phyloP scores from a whole-genome alignment of 1,140 invertebrate species.

The Apis dorsata region DNA sequence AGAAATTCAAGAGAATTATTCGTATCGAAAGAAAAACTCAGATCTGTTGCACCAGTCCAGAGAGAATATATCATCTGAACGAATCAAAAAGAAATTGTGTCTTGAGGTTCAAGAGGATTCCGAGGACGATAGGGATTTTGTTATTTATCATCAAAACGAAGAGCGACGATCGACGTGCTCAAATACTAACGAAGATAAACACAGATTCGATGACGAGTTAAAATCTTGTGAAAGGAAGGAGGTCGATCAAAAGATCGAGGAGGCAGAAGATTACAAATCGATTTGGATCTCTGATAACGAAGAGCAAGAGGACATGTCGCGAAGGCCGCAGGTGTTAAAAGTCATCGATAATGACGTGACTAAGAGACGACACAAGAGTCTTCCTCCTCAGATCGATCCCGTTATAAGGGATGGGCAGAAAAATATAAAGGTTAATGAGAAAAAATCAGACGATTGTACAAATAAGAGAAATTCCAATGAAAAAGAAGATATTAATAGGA shows the following conservation, averaged over 20 bases:
- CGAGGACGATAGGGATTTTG: constrained; percentile 3
- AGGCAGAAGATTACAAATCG: constrained; percentile 71
- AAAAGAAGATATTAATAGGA: not conserved
- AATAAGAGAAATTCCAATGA: constrained; percentile 3
- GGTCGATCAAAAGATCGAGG: constrained; percentile 58
- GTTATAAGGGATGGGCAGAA: constrained; percentile 7
- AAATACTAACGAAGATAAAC: constrained; percentile 35
- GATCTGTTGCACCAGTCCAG: not conserved
- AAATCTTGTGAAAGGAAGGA: constrained; percentile 18
- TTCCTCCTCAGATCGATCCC: constrained; percentile 26
- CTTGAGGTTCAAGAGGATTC: not conserved
- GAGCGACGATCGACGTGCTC: constrained; percentile 22
- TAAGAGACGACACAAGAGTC: constrained; percentile 48
- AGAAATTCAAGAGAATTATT: not conserved
- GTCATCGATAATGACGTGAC: constrained; percentile 78
- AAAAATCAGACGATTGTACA: not conserved
- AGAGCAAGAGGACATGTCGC: constrained; percentile 75
- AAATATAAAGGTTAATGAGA: constrained; percentile 2
- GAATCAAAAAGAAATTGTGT: not conserved
- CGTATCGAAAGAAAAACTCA: not conserved
- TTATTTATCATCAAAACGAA: not conserved
- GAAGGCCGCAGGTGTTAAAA: constrained; percentile 77
- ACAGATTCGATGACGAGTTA: constrained; percentile 49
- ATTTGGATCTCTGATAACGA: constrained; percentile 75
- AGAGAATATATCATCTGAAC: not conserved